A percentile compares a stretch with the other conserved stretches of the same genome.
These are phyloP conservation scores for Oscheius onirici DNA, from an alignment of 2,888 invertebrate genomes.

Conservation along the genomic window DNA sequence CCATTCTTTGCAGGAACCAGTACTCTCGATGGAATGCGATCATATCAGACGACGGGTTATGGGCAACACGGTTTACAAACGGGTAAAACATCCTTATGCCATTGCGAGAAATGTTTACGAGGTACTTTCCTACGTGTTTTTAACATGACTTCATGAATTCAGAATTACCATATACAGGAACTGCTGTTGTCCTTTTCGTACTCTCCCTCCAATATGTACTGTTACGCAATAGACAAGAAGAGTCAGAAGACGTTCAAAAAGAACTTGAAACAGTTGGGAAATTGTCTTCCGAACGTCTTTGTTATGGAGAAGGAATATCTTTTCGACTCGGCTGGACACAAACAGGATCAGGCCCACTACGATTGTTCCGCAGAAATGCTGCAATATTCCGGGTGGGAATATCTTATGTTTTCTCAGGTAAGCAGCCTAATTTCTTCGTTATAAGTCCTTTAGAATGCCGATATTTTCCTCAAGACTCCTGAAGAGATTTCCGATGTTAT, in stretches of 20 bases:
- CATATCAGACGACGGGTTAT: slow-evolving; percentile 8
- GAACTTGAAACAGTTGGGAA: slow-evolving; percentile 7
- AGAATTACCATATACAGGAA: slow-evolving; percentile 23
- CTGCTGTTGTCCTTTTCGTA: slow-evolving; percentile 19
- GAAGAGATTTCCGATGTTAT: slow-evolving; percentile 20
- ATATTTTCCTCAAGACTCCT: slow-evolving; percentile 17
- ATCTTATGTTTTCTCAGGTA: slow-evolving; percentile 24
- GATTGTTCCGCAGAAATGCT: slow-evolving; percentile 6
- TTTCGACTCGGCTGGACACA: slow-evolving; percentile 29
- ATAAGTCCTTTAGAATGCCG: background rate
- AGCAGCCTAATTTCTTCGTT: background rate
- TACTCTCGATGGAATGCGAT: slow-evolving; percentile 4
- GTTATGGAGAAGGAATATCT: slow-evolving; percentile 16
- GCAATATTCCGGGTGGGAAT: slow-evolving; percentile 1
- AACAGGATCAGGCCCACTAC: slow-evolving; percentile 26
- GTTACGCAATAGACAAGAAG: slow-evolving; percentile 29
- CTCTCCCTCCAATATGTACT: slow-evolving; percentile 22
- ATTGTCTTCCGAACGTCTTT: slow-evolving; percentile 30
- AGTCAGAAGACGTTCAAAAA: slow-evolving; percentile 12
- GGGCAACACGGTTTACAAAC: slow-evolving; percentile 21
- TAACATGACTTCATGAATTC: background rate
- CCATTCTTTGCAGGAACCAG: background rate
- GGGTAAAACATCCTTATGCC: slow-evolving; percentile 18
- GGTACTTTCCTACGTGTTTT: background rate
- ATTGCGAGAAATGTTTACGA: slow-evolving; percentile 21